Evolutionary conservation across 2,113 vertebrate species (phyloP), one percentile per base, ranked within the genome.

Genomic region (Mixornis gularis): DNA sequence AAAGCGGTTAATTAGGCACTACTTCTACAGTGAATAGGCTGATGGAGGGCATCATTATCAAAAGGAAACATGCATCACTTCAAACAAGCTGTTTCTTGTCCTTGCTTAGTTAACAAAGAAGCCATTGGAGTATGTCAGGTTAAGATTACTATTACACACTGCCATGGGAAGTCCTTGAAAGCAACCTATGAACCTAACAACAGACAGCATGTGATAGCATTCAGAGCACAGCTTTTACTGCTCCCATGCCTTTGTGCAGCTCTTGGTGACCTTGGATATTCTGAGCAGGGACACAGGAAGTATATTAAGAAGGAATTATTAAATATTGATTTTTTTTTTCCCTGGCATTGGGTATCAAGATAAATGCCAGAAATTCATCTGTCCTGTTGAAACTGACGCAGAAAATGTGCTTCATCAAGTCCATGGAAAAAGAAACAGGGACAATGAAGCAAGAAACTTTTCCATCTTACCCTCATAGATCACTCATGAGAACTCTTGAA

Each of bases 271-370:
- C 88, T 94, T 86, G 83, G 71, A 76, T 89, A 77, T 34, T 82
- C 74, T 66, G 78, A 82, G 32, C 55, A 77, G 66, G 78, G 53
- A 64, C 51, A 79, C 32, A 36, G 59, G 34, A 95, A 38, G 48
- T 87, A 26, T 85, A 65, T 73, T 87, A 89, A 79, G 70, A 70
- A 85, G 74, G 60, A 95, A 93, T 90, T 95, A 95, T 90, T 79
- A 95, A 93, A 92, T 87, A 92, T 89, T 87, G 70, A 87, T 90
- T 88, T 65, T 3, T 69, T 52, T 85, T 70, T 64, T 68, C n/a
- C 22, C 49, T 81, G 53, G 65, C 72, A 82, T 48, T 72, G 11
- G 40, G 25, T 59, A 63, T 59, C 73, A 94, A 91, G 81, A 87
- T 77, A 93, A 91, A 87, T 82, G 79, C 43, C 81, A 94, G 74